Evolutionary conservation across 2,113 vertebrate species (phyloP), one percentile per base, ranked within the genome.

Genomic region (Scytalopus superciliaris): DNA sequence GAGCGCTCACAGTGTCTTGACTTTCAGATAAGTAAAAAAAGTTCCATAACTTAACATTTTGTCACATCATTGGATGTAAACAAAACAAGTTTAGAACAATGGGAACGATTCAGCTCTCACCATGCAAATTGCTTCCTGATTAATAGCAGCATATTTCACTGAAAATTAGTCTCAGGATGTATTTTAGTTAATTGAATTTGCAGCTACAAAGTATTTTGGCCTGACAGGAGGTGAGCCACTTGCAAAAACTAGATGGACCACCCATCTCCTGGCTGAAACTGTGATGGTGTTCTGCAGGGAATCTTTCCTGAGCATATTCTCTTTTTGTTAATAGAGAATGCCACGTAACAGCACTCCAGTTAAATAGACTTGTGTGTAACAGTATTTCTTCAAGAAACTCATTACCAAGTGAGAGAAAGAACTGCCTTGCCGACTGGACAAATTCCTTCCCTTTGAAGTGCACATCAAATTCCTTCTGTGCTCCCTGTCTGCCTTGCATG

Each of bases 401-500:
- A n/a, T 91, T 93, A n/a, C 66, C 70, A 37, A 88, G 50, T 44
- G 60, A 87, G 64, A 16, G 31, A 30, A 10, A 66, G 52, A 50
- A 10, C 9, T 87, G 81, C 70, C 67, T 92, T 7, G 4, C 69
- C 63, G 87, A 5, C 47, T 45, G 74, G 69, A 52, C 60, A 60
- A n/a, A 66, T 67, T 67, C 70, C 52, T 63, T 78, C 60, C 19
- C 77, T 97, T 84, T 87, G 89, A 89, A 93, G 92, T 39, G 55
- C 68, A 86, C 39, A 42, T 89, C 55, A 63, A 25, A 74, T 82
- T 87, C 79, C 35, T 70, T 14, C 78, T 47, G 39, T 84, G 62
- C 53, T 93, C 39, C 62, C 28, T 11, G 27, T 84, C 74, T 84
- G 60, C 52, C 59, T 75, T 68, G 52, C 62, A 4, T n/a, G 73